Evolutionary conservation across 2,797 vertebrate genomes (phyloP), one percentile per base, ranked within the genome.

Genomic region (Xenopus petersii): DNA sequence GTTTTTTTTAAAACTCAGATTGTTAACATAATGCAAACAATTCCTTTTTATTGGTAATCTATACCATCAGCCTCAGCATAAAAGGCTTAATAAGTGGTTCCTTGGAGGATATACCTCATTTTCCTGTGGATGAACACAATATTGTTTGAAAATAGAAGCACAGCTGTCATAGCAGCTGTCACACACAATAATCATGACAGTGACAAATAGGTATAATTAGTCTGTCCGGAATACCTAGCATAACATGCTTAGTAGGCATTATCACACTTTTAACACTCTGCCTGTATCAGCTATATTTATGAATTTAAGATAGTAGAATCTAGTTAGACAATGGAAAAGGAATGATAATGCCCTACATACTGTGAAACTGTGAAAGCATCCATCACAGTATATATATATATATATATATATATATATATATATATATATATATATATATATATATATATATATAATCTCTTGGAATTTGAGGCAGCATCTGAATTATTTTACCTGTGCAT

Each of bases 91-190:
- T 81, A 88, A 82, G 70, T 67, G 70, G 73, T 87, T 86, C 81
- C 83, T 89, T 88, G 0, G 0, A 87, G 75, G 72, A 81, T 83
- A 89, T 84, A 85, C 82, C 86, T 89, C 86, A 89, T 92, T 91
- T 89, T 91, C 84, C 88, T 92, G 90, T 88, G 85, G 88, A 90
- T 90, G 88, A 89, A 88, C 87, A 88, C 9, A 85, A 82, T 86
- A 85, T 89, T 90, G 86, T 91, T 89, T 90, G 88, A 89, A 91
- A 92, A 92, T 86, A 90, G 88, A 86, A 85, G 86, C 88, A 89
- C 92, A 92, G 88, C 90, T 93, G 89, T 91, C 89, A 92, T 86
- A 92, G 90, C 90, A 90, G 88, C 89, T 92, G 91, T 89, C 90
- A 92, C 55, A 59, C 86, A 85, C 88, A 92, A 91, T 92, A 93